Percentiles rank a stretch among this genome's conserved stretches.
These are phyloP conservation scores for Phytoseiulus persimilis DNA, from an alignment of 2,888 invertebrate species.

Conservation along the genomic window DNA sequence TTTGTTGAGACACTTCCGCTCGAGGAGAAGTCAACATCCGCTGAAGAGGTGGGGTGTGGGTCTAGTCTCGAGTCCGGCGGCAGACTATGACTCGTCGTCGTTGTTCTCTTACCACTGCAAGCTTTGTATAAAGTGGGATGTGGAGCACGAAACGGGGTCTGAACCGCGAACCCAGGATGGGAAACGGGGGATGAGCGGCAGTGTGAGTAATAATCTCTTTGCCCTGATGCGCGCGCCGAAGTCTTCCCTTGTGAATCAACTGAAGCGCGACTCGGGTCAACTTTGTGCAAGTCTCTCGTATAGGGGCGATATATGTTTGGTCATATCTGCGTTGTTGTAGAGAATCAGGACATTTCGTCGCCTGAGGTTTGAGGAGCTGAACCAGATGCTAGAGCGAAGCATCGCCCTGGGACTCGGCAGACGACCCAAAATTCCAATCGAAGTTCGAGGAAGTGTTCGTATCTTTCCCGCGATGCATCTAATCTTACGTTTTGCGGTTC, in stretches of 20 bases:
- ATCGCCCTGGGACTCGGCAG: too few species aligned
- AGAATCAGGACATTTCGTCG: too few species aligned
- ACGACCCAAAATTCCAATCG: too few species aligned
- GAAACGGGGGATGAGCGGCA: background rate
- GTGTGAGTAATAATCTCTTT: background rate
- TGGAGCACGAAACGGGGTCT: background rate
- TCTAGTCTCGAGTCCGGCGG: background rate
- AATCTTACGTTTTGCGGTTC: too few species aligned
- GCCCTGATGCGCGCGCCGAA: background rate
- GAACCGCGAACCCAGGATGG: too few species aligned
- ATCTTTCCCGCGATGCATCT: too few species aligned
- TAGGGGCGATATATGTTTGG: background rate
- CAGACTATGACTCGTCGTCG: background rate
- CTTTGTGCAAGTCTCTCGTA: background rate
- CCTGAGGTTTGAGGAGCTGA: too few species aligned
- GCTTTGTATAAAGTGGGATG: background rate
- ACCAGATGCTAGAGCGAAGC: too few species aligned
- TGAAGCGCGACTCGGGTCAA: background rate
- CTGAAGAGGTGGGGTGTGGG: background rate
- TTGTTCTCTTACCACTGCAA: background rate
- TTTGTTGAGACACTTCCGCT: background rate
- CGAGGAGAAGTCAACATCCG: background rate
- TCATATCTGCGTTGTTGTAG: too few species aligned
- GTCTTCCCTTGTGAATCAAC: background rate
- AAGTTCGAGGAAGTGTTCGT: too few species aligned